Conservation (phyloP, 2,888 invertebrate species). For the Ophonus ardosiacus region DNA sequence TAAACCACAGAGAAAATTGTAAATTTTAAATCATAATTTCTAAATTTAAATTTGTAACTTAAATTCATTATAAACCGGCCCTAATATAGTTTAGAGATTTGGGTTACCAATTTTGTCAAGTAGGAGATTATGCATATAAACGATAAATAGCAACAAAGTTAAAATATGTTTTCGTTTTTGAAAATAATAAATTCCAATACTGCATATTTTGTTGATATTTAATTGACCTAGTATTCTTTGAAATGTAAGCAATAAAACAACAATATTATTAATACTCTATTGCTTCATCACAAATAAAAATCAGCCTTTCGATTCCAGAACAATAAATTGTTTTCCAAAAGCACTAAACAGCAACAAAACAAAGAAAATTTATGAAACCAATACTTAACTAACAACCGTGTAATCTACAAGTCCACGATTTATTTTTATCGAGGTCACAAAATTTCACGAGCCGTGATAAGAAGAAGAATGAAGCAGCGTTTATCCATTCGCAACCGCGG, state of each 20-base stretch:
- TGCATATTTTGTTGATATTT: too few relatives aligned
- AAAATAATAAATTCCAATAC: too few relatives aligned
- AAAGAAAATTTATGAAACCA: neutral
- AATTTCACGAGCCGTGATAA: constrained; percentile 46
- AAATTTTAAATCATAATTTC: too few relatives aligned
- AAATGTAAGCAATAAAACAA: neutral
- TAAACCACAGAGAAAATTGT: too few relatives aligned
- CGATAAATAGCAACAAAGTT: too few relatives aligned
- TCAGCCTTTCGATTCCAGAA: neutral
- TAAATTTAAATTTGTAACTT: too few relatives aligned
- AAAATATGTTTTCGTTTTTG: too few relatives aligned
- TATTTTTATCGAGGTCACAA: constrained; percentile 34
- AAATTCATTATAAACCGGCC: too few relatives aligned
- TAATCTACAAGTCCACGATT: constrained; percentile 29
- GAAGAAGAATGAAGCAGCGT: constrained; percentile 30
- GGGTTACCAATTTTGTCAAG: too few relatives aligned
- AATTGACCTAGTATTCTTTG: too few relatives aligned
- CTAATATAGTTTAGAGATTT: too few relatives aligned
- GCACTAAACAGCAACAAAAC: constrained; percentile 39
- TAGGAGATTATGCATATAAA: too few relatives aligned
- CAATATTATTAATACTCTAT: neutral
- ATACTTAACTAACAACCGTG: constrained; percentile 41
- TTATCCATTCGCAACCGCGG: constrained; percentile 42
- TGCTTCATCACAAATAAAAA: neutral
- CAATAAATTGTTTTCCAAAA: constrained; percentile 5